Percentiles rank a stretch among this genome's conserved stretches.
Evolutionary conservation across 1,140 invertebrate genomes (phyloP).

Genomic region (Papilio glaucus): DNA sequence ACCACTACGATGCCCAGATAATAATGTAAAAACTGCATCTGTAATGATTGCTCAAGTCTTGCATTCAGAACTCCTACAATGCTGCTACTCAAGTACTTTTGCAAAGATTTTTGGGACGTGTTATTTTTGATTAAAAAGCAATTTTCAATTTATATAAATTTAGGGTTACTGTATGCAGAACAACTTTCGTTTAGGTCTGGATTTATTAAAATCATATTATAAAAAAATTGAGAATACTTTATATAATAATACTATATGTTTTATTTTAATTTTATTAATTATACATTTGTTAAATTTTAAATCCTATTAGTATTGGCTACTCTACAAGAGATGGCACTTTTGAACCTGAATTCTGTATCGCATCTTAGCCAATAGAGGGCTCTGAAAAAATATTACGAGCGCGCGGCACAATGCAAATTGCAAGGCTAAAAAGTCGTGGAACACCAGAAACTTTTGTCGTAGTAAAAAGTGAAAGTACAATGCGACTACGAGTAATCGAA

Average conservation of each 20-base stretch:
- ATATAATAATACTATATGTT: neutral
- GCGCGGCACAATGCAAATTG: neutral
- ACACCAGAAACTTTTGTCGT: conserved; percentile 18
- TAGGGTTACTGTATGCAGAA: neutral
- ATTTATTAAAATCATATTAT: neutral
- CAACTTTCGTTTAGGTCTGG: neutral
- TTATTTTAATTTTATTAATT: neutral
- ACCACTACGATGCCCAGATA: neutral
- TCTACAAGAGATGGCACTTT: conserved; percentile 50
- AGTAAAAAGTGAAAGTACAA: conserved; percentile 66
- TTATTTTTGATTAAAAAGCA: neutral
- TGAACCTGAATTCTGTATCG: neutral
- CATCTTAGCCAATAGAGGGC: conserved; percentile 43
- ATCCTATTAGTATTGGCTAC: conserved; percentile 39
- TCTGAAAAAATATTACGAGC: neutral
- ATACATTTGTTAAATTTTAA: no score
- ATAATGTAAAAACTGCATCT: neutral
- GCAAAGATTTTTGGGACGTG: neutral
- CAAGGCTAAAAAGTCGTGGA: conserved; percentile 8
- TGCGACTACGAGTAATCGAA: conserved; percentile 44
- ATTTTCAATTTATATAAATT: neutral
- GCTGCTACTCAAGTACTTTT: no score
- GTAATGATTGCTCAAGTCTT: neutral
- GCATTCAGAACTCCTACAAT: neutral
- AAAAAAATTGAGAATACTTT: neutral